Conservation (phyloP, 2,797 vertebrate species). For the Oreortyx pictus region DNA sequence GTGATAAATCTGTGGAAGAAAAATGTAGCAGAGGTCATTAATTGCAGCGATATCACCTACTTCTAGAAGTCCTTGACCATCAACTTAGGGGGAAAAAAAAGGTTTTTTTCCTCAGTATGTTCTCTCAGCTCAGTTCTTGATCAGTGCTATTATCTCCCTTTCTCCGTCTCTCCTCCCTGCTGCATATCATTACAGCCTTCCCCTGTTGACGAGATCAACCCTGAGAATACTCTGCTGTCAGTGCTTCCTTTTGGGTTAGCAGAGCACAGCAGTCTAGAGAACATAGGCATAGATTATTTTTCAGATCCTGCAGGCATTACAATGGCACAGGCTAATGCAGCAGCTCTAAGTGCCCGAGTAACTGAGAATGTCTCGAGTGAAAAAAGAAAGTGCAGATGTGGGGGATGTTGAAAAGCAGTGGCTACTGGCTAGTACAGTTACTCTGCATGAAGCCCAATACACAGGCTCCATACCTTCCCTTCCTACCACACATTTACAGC, state of each 20-base stretch:
- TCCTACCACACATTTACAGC: not conserved
- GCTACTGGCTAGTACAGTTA: not conserved
- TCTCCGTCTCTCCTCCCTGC: not conserved
- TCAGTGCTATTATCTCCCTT: not conserved
- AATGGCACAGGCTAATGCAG: constrained; percentile 49
- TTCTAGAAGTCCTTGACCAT: not conserved
- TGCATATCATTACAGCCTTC: constrained; percentile 19
- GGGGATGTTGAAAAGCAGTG: constrained; percentile 18
- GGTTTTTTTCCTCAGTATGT: not conserved
- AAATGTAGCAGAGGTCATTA: not conserved
- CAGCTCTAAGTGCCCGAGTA: constrained; percentile 46
- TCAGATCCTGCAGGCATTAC: constrained; percentile 51
- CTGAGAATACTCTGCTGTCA: constrained; percentile 22
- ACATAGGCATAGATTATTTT: constrained; percentile 56
- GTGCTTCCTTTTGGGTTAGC: constrained; percentile 22
- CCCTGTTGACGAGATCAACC: not conserved
- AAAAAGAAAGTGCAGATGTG: constrained; percentile 10
- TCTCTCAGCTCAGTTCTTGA: not conserved
- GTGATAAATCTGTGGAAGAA: not conserved
- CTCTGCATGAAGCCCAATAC: constrained; percentile 37
- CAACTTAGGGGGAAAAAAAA: not conserved
- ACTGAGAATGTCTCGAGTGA: constrained; percentile 33
- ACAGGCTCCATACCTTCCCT: not conserved
- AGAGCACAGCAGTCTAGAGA: constrained; percentile 47
- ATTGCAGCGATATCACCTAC: not conserved